A percentile compares a stretch with the other conserved stretches of the same genome.
These are phyloP conservation scores for Psittacula echo DNA, from an alignment of 2,797 vertebrate genomes.

Conservation along the genomic window DNA sequence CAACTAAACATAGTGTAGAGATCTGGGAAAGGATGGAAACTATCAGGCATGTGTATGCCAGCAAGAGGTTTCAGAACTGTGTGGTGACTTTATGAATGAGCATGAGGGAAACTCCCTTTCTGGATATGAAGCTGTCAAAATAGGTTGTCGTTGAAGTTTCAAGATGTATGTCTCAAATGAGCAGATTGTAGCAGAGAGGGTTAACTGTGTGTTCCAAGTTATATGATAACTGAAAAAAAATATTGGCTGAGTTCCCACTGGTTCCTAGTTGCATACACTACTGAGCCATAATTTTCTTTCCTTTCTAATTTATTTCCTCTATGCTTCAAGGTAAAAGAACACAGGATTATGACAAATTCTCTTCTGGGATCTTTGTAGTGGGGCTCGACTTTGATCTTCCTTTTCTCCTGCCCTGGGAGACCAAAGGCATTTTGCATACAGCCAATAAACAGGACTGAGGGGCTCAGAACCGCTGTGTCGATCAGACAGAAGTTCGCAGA, in stretches of 20 bases:
- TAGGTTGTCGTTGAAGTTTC: not conserved
- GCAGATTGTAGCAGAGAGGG: not conserved
- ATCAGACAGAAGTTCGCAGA: not conserved
- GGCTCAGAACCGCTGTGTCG: not conserved
- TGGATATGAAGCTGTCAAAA: not conserved
- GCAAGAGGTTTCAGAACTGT: not conserved
- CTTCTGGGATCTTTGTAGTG: not conserved
- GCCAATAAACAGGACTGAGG: not conserved
- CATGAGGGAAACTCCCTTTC: not conserved
- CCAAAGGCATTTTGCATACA: not conserved
- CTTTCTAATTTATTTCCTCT: constrained; percentile 22
- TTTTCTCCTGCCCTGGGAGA: constrained; percentile 18
- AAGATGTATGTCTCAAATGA: not conserved
- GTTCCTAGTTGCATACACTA: constrained; percentile 6
- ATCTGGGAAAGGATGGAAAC: not conserved
- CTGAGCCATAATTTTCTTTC: constrained; percentile 31
- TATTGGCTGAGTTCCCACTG: not conserved
- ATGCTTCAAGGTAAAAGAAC: constrained; percentile 40
- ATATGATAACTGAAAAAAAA: not conserved
- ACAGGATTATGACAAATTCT: not conserved
- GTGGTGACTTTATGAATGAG: not conserved
- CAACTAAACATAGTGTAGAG: not conserved
- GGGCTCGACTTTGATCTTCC: constrained; percentile 41
- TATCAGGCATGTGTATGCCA: not conserved
- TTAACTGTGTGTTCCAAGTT: not conserved